Evolutionary conservation across 2,888 invertebrate genomes (phyloP), one percentile per base, ranked within the genome.

Genomic region (Xylocampa areola): DNA sequence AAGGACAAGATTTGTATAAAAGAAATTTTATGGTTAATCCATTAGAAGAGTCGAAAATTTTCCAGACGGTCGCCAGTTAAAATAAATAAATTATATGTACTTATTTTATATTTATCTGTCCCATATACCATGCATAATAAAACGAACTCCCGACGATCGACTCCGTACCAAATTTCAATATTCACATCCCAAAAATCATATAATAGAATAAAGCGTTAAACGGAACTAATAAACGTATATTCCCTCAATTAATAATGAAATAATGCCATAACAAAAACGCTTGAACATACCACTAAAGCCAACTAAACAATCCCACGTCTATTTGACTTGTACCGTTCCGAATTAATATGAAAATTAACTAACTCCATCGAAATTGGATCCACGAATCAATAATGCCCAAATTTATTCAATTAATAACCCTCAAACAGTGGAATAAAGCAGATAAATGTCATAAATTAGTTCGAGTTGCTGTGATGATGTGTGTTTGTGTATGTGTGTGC

Each of bases 371-470:
- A 41, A 66, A 51, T 68, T 59, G 68, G 54, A 65, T 59, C 60
- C 50, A 43, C 51, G 55, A 76, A 76, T 80, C 77, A 75, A 77
- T 80, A 77, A 66, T 49, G 45, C 49, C 39, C 45, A 69, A 78
- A 77, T 75, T 76, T 75, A 75, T 79, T 72, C 74, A 79, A 80
- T 80, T 81, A 80, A 77, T 79, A 79, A 76, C 72, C 57, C 53
- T 52, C 45, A 62, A 69, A 63, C 44, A 64, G 48, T 62, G 68
- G 66, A 72, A 74, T 78, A 73, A 77, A 76, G 61, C 71, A 76
- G 76, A 76, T 79, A 79, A 80, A 77, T 72, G 79, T 79, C 74
- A 76, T 81, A 81, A 79, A 81, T 80, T 80, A 77, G 73, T 77
- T 73, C 57, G 74, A 67, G 58, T 63, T 59, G 50, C 32, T 74